Percentiles rank a stretch among this genome's conserved stretches.
Conservation (phyloP, 2,888 invertebrate species). For the Parelbella ahira region DNA sequence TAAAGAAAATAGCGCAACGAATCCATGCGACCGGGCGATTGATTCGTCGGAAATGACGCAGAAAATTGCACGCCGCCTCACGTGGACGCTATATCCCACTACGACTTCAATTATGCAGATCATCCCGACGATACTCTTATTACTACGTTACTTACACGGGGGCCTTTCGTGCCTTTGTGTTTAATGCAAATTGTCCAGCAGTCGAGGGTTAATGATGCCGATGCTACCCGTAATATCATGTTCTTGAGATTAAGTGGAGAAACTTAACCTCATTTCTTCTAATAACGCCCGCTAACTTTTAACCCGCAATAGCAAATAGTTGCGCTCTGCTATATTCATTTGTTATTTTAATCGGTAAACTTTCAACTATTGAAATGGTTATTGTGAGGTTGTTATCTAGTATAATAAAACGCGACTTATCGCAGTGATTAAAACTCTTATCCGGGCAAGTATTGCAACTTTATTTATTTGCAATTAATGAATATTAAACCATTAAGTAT, state of each 20-base stretch:
- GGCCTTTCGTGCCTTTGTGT: constrained; percentile 12
- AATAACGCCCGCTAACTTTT: neutral
- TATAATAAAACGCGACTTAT: no score
- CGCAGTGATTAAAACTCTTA: no score
- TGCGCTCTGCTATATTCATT: no score
- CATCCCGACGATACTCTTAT: constrained; percentile 64
- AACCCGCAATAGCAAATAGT: no score
- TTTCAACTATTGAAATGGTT: no score
- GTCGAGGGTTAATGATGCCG: constrained; percentile 19
- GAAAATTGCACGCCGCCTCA: constrained; percentile 75
- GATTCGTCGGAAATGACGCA: constrained; percentile 75
- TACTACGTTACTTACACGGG: constrained; percentile 35
- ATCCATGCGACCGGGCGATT: constrained; percentile 61
- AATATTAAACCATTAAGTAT: no score
- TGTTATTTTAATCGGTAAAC: no score
- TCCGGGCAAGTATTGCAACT: no score
- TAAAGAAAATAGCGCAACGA: no score
- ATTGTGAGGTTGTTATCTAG: no score
- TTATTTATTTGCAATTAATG: no score
- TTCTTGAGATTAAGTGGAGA: constrained; percentile 3
- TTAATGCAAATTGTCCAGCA: constrained; percentile 19
- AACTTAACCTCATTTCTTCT: neutral
- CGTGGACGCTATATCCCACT: constrained; percentile 76
- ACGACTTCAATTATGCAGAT: constrained; percentile 78
- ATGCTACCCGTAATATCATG: constrained; percentile 12